Evolutionary conservation across 2,888 invertebrate species (phyloP).

Genomic region (Tanypteryx hageni): DNA sequence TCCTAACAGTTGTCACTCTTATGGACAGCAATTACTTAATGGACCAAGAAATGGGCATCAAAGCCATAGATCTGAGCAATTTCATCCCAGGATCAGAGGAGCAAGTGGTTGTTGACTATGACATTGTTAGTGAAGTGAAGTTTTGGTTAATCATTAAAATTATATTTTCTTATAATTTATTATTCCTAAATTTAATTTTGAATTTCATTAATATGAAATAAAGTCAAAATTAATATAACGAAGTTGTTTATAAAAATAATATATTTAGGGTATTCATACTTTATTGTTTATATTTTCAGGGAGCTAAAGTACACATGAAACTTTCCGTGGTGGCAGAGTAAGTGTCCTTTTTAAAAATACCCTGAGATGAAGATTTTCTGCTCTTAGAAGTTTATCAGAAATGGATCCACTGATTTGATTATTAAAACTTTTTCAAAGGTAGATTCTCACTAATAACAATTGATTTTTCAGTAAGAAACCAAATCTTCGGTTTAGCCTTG

Average conservation of each 20-base stretch:
- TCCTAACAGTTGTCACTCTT: conserved; percentile 67
- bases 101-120: conserved; percentile 45
- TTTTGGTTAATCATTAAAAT: background rate
- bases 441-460: background rate
- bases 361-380: no score
- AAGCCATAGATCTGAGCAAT: conserved; percentile 69
- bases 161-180: background rate
- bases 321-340: conserved; percentile 69
- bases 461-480: conserved; percentile 72
- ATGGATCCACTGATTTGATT: background rate
- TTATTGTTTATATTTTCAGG: conserved; percentile 67
- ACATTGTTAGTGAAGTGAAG: conserved; percentile 55
- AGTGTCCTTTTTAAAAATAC: conserved; percentile 56
- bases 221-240: background rate
- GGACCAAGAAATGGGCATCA: conserved; percentile 72
- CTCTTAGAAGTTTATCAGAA: no score
- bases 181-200: background rate
- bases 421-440: background rate
- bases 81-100: conserved; percentile 64
- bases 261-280: background rate
- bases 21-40: conserved; percentile 74
- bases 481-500: conserved; percentile 74
- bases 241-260: background rate
- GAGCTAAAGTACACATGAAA: conserved; percentile 68
- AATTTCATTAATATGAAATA: background rate